A percentile compares a stretch with the other conserved stretches of the same genome.
Conservation (phyloP, 1,140 invertebrate species). For the Orchestia grillus region DNA sequence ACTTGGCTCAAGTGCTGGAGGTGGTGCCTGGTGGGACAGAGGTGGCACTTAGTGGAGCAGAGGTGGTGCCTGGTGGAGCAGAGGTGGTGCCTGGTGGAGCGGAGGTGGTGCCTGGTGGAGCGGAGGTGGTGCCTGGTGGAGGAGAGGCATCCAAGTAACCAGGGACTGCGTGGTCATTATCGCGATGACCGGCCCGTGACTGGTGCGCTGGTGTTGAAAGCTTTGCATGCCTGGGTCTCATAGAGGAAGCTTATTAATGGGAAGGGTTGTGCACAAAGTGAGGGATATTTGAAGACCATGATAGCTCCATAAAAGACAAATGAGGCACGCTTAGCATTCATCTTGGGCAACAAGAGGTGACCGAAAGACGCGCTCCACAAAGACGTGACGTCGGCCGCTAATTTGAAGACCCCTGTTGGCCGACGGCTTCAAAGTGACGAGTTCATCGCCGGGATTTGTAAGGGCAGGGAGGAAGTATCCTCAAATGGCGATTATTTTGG, state of each 20-base stretch:
- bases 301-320: conserved; percentile 44
- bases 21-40: neutral
- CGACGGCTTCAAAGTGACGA: neutral
- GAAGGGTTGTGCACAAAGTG: conserved; percentile 27
- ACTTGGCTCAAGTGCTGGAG: neutral
- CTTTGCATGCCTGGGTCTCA: neutral
- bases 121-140: neutral
- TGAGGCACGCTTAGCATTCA: conserved; percentile 8
- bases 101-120: neutral
- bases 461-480: no score
- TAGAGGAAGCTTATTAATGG: conserved; percentile 30
- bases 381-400: neutral
- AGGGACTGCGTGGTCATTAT: neutral
- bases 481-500: no score
- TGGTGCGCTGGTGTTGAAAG: neutral
- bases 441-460: neutral
- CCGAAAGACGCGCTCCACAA: neutral
- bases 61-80: no score
- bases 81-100: no score
- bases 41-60: no score
- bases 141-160: neutral
- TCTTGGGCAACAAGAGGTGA: conserved; percentile 6
- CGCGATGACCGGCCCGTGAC: neutral
- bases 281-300: conserved; percentile 39
- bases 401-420: neutral